phyloP scores from a whole-genome alignment of 2,888 invertebrate genomes.

The Microchrysa polita region DNA sequence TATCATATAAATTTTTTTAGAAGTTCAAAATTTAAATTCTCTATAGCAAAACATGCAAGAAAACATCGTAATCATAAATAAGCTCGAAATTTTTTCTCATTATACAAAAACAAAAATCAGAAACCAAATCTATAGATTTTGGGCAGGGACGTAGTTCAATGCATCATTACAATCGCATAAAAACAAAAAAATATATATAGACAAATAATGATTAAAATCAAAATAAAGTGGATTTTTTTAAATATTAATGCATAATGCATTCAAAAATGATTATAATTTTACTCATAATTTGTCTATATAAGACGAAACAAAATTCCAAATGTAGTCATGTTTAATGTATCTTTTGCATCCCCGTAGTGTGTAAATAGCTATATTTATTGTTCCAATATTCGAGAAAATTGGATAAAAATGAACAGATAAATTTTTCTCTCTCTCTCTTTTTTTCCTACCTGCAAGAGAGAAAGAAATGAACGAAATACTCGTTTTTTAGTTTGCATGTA shows the following conservation, averaged over 20 bases:
- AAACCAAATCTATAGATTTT: too few relatives aligned
- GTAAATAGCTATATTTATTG: too few relatives aligned
- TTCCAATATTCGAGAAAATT: too few relatives aligned
- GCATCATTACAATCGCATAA: conserved; percentile 5
- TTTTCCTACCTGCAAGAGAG: too few relatives aligned
- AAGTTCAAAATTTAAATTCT: background rate
- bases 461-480: too few relatives aligned
- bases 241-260: background rate
- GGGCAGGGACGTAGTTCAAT: conserved; percentile 43
- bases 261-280: too few relatives aligned
- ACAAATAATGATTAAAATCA: conserved; percentile 15
- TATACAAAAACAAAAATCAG: background rate
- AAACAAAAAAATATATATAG: background rate
- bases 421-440: too few relatives aligned
- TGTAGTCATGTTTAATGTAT: conserved; percentile 10
- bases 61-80: background rate
- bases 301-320: background rate
- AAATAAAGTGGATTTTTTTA: too few relatives aligned
- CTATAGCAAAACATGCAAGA: background rate
- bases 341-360: conserved; percentile 25
- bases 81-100: too few relatives aligned
- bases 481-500: too few relatives aligned
- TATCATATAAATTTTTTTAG: background rate
- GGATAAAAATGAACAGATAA: too few relatives aligned
- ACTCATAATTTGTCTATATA: conserved; percentile 9